Base-by-base conservation (phyloP, 2,888 invertebrate genomes). In the Buathra laborator region DNA sequence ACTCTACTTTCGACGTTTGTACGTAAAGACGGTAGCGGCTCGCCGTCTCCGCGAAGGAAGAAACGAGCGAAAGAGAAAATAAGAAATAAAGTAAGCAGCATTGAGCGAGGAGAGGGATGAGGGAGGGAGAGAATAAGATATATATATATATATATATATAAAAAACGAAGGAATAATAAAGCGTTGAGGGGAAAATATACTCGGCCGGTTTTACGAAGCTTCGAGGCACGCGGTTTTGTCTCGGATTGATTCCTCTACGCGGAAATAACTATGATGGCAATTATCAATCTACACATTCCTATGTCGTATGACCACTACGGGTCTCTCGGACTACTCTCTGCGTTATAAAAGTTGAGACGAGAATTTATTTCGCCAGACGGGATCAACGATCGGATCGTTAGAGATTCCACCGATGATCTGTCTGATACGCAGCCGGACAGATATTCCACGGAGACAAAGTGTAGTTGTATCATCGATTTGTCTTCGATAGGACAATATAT, bases 231-330 rank as follows among this genome's bases (percentile, higher is more conserved):
- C 74, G 44, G 81, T 51, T 62, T 56, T 68, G 67, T 77, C 51
- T 46, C 46, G 64, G n/a, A 74, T 37, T 67, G 32, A 74, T 77
- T 82, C 80, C 80, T 72, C 37, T 68, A 80, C 67, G 82, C 80
- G 80, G 85, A 82, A 85, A 83, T 68, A 80, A 46, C 79, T 83
- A 77, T 80, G 53, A 80, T 76, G 66, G 80, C 82, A 85, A 85
- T 85, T 85, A 83, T 83, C 85, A 85, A 83, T 82, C 81, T 75
- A 51, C 48, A 70, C 53, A 81, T 84, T 78, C 64, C 51, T 74
- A n/a, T 37, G 48, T 46, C 56, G 68, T 76, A 44, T 44, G 29
- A 62, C 62, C 29, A 32, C 62, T 24, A 29, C 62, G 29, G 6
- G 12, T 46, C 10, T 44, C 19, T 19, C 46, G 19, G 59, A 75